Evolutionary conservation across 2,797 vertebrate genomes (phyloP).

Genomic region (Coluber constrictor): DNA sequence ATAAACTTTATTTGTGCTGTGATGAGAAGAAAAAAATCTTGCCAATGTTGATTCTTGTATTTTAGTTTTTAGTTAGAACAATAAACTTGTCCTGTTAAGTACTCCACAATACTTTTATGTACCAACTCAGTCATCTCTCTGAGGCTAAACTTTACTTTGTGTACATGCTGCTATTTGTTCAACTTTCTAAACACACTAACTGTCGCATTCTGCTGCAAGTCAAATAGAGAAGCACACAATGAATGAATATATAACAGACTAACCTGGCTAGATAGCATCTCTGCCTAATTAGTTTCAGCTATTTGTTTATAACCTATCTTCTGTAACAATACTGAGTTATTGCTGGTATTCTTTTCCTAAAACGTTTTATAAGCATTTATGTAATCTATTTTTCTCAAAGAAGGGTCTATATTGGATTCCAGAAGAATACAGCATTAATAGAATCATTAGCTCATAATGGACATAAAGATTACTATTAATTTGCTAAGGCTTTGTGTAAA

Average conservation of each 20-base stretch:
- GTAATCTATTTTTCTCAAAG: not conserved
- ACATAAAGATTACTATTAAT: not conserved
- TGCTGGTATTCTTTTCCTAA: not conserved
- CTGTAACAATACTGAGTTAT: not conserved
- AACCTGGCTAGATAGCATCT: not conserved
- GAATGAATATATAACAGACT: not conserved
- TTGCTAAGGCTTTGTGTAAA: not conserved
- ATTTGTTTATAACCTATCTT: constrained; percentile 21
- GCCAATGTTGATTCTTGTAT: not conserved
- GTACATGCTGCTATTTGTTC: not conserved
- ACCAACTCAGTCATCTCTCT: not conserved
- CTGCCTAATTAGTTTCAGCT: not conserved
- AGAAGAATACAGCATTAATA: not conserved
- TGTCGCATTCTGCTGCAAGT: not conserved
- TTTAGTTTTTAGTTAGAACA: not conserved
- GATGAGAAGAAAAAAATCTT: not conserved
- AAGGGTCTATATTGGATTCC: not conserved
- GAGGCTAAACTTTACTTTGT: not conserved
- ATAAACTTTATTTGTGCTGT: not conserved
- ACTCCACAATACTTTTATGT: not conserved
- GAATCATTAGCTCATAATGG: not conserved
- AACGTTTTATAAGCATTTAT: not conserved
- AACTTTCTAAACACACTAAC: not conserved
- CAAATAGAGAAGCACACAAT: not conserved
- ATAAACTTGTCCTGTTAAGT: not conserved